These are phyloP conservation scores for Neoascia interrupta DNA, from an alignment of 2,888 invertebrate species.

Conservation along the genomic window DNA sequence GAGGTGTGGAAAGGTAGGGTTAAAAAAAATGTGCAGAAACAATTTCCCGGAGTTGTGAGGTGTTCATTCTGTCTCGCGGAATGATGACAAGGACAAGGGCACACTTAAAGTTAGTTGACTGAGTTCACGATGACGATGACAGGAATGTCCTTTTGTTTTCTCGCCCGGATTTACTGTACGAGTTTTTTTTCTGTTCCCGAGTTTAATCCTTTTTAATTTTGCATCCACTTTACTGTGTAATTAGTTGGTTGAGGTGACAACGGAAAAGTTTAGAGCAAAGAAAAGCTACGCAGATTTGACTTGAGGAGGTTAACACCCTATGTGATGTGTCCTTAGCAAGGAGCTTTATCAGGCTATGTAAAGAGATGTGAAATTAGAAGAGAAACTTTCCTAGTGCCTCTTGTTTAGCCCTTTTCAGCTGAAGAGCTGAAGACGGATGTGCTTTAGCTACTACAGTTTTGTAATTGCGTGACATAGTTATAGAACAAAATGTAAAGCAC, in stretches of 20 bases:
- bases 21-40: slow-evolving; percentile 28
- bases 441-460: too few relatives aligned
- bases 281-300: too few relatives aligned
- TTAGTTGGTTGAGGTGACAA: slow-evolving; percentile 59
- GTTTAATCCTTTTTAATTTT: slow-evolving; percentile 1
- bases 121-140: slow-evolving; percentile 41
- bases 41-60: slow-evolving; percentile 5
- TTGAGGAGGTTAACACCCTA: too few relatives aligned
- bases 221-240: slow-evolving; percentile 61
- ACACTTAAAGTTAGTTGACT: slow-evolving; percentile 56
- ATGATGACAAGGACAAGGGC: slow-evolving; percentile 61
- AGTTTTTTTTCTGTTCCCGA: slow-evolving; percentile 35
- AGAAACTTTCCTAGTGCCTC: too few relatives aligned
- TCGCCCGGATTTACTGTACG: slow-evolving; percentile 42
- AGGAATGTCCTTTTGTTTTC: slow-evolving; percentile 59
- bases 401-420: too few relatives aligned
- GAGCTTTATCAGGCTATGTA: too few relatives aligned
- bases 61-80: slow-evolving; percentile 51
- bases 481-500: too few relatives aligned
- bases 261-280: too few relatives aligned
- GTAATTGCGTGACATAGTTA: too few relatives aligned
- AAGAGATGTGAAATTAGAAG: too few relatives aligned
- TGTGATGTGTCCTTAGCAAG: too few relatives aligned
- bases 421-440: too few relatives aligned
- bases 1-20: slow-evolving; percentile 30